A percentile compares a stretch with the other conserved stretches of the same genome.
These are phyloP conservation scores for Orthosia gothica DNA, from an alignment of 2,888 invertebrate genomes.

Conservation along the genomic window DNA sequence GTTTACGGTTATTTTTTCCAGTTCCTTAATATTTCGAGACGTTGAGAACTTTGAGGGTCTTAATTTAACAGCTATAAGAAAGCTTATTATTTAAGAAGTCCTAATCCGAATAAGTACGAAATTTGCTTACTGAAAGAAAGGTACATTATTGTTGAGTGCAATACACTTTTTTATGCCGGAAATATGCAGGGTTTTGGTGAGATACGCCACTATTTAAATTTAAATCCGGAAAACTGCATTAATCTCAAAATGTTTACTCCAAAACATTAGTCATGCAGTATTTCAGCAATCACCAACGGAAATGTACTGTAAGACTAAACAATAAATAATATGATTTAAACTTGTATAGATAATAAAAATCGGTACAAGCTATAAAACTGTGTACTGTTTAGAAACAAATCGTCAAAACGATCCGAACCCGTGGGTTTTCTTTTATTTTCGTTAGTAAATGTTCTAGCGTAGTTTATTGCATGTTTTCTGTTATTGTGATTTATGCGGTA, in stretches of 20 bases:
- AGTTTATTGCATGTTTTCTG: constrained; percentile 51
- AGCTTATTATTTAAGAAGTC: neutral
- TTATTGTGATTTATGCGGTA: constrained; percentile 52
- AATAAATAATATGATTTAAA: constrained; percentile 63
- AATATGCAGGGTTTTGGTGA: neutral
- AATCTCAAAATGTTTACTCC: neutral
- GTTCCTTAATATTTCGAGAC: neutral
- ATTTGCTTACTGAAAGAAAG: neutral
- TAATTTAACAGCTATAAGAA: neutral
- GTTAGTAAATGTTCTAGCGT: constrained; percentile 41
- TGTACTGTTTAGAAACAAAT: constrained; percentile 64
- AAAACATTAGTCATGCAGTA: constrained; percentile 2
- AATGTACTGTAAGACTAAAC: constrained; percentile 36
- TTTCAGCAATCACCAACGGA: constrained; percentile 21
- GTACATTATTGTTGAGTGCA: neutral
- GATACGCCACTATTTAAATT: neutral
- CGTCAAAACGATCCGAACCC: constrained; percentile 47
- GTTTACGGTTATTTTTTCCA: neutral
- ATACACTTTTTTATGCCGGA: neutral
- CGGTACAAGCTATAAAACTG: constrained; percentile 64
- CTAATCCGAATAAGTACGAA: neutral
- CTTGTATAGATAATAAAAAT: constrained; percentile 69
- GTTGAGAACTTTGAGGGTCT: neutral
- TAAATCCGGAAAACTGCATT: neutral
- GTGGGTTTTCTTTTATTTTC: constrained; percentile 53